Conservation (phyloP, 2,113 vertebrate genomes). For the Leucopsar rothschildi region DNA sequence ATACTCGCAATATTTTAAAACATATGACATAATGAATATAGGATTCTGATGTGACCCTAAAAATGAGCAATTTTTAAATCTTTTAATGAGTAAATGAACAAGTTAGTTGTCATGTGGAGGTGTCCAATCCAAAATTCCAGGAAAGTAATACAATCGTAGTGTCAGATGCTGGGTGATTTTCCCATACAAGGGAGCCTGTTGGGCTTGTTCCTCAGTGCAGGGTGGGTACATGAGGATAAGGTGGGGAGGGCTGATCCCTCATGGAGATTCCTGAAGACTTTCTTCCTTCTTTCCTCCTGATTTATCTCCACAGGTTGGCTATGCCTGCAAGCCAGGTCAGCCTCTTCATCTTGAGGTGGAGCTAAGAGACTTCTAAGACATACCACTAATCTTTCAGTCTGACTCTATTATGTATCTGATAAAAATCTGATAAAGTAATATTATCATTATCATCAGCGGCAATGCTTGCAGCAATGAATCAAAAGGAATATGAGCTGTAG, state of each 20-base stretch:
- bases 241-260: neutral
- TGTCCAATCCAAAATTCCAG: neutral
- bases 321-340: neutral
- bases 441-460: neutral
- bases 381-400: neutral
- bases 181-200: neutral
- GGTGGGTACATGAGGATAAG: neutral
- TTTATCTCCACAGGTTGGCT: neutral
- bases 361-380: neutral
- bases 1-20: neutral
- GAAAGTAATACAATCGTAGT: neutral
- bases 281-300: neutral
- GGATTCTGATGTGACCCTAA: neutral
- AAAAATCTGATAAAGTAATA: neutral
- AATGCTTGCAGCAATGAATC: neutral
- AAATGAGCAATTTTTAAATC: neutral
- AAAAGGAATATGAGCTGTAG: neutral
- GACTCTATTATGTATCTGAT: neutral
- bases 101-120: neutral
- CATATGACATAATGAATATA: neutral
- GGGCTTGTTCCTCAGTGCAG: neutral
- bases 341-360: neutral
- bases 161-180: neutral
- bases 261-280: neutral
- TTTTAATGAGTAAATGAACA: neutral